Conservation (phyloP, 2,797 vertebrate species). For the Synanceia verrucosa region DNA sequence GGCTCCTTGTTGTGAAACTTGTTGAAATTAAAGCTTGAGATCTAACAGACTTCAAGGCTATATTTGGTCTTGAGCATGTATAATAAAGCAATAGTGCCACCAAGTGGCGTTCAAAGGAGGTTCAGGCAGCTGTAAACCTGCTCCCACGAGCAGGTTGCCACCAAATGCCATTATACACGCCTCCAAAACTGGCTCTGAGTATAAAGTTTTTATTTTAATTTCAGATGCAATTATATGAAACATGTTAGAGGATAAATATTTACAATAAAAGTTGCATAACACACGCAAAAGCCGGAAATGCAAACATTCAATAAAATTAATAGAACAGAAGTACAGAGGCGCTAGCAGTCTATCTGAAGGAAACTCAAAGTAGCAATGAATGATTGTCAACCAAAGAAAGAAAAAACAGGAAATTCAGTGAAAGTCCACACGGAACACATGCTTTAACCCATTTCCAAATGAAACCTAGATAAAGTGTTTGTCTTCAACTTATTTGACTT, state of each 20-base stretch:
- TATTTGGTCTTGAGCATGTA: not conserved
- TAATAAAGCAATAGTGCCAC: conserved; percentile 38
- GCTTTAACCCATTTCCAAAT: conserved; percentile 29
- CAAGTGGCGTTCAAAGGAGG: conserved; percentile 41
- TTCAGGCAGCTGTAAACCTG: not conserved
- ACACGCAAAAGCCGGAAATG: conserved; percentile 77
- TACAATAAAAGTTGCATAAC: conserved; percentile 83
- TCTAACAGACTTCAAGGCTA: not conserved
- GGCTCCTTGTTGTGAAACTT: not conserved
- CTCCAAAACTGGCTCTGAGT: conserved; percentile 67
- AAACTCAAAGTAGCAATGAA: conserved; percentile 61
- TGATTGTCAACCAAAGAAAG: conserved; percentile 79
- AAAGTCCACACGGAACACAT: conserved; percentile 50
- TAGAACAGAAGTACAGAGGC: conserved; percentile 54
- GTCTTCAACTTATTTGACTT: conserved; percentile 13
- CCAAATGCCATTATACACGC: conserved; percentile 33
- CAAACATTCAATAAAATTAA: conserved; percentile 69
- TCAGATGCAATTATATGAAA: conserved; percentile 87
- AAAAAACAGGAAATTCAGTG: conserved; percentile 39
- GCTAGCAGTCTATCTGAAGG: conserved; percentile 53
- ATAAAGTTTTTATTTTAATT: conserved; percentile 82
- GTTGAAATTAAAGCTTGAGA: conserved; percentile 3
- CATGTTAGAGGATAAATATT: conserved; percentile 84
- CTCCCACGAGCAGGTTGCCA: conserved; percentile 23
- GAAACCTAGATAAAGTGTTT: conserved; percentile 28